Evolutionary conservation across 1,140 invertebrate genomes (phyloP).

Genomic region (Procambarus virginalis): DNA sequence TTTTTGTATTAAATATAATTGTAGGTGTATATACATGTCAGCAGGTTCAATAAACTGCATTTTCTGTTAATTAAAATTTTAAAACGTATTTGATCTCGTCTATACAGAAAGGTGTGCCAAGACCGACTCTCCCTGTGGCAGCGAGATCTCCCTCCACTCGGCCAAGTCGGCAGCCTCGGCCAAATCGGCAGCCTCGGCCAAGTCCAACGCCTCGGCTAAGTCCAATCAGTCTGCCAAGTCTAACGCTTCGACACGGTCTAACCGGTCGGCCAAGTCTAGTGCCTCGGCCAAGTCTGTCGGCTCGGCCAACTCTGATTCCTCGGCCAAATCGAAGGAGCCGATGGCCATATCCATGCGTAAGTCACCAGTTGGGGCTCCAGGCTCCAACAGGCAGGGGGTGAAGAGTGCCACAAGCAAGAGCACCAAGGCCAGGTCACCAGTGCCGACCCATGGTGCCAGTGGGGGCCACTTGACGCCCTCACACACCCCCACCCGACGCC

Average conservation of each 20-base stretch:
- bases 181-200: constrained; percentile 23
- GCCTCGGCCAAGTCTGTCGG: constrained; percentile 20
- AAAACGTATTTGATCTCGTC: not conserved
- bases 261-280: constrained; percentile 27
- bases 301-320: constrained; percentile 23
- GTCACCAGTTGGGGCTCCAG: not conserved
- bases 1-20: too few species aligned
- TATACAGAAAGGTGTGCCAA: not conserved
- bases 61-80: too few species aligned
- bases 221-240: constrained; percentile 25
- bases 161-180: constrained; percentile 37
- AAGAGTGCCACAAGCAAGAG: constrained; percentile 6
- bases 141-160: constrained; percentile 47
- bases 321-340: not conserved
- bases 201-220: constrained; percentile 21
- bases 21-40: too few species aligned
- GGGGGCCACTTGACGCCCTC: not conserved
- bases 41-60: too few species aligned
- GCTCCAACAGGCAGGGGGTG: not conserved
- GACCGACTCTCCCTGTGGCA: constrained; percentile 42
- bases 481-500: constrained; percentile 14
- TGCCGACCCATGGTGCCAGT: constrained; percentile 12
- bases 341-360: not conserved
- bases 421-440: constrained; percentile 18
- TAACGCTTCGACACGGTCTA: constrained; percentile 32